Conservation (phyloP, 1,140 invertebrate species). For the Epicauta chinensis region DNA sequence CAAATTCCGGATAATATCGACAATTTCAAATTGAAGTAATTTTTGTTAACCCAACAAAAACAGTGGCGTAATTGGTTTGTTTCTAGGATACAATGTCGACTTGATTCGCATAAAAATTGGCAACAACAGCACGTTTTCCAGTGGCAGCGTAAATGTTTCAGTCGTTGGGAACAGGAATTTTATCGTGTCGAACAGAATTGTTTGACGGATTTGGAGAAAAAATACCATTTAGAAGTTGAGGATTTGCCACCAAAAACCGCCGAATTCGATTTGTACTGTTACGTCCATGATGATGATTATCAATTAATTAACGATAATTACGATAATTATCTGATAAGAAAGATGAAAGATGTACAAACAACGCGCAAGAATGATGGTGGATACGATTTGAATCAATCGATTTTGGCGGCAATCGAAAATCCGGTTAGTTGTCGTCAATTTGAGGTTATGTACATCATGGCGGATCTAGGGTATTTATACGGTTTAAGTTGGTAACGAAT, state of each 20-base stretch:
- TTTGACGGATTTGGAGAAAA: slow-evolving; percentile 32
- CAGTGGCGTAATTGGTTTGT: too few species aligned
- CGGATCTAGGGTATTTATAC: slow-evolving; percentile 32
- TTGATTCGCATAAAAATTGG: slow-evolving; percentile 1
- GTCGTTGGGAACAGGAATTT: slow-evolving; percentile 29
- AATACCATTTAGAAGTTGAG: slow-evolving; percentile 28
- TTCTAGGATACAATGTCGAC: slow-evolving; percentile 1
- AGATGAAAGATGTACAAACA: background rate
- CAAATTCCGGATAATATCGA: slow-evolving; percentile 24
- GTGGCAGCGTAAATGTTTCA: slow-evolving; percentile 39
- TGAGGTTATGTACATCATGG: slow-evolving; percentile 33
- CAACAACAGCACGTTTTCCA: slow-evolving; percentile 24
- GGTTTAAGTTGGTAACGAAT: background rate
- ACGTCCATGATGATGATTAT: slow-evolving; percentile 28
- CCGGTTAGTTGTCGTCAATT: slow-evolving; percentile 6
- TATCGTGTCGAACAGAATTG: slow-evolving; percentile 33
- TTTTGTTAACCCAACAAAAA: too few species aligned
- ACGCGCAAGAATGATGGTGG: background rate
- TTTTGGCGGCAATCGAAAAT: slow-evolving; percentile 5
- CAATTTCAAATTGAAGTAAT: slow-evolving; percentile 33
- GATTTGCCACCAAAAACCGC: slow-evolving; percentile 8
- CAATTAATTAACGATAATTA: slow-evolving; percentile 9
- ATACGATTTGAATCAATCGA: slow-evolving; percentile 1
- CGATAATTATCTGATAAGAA: background rate
- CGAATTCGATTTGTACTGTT: slow-evolving; percentile 25